Base-by-base conservation (phyloP, 2,888 invertebrate species). In the Gastrophysa polygoni region DNA sequence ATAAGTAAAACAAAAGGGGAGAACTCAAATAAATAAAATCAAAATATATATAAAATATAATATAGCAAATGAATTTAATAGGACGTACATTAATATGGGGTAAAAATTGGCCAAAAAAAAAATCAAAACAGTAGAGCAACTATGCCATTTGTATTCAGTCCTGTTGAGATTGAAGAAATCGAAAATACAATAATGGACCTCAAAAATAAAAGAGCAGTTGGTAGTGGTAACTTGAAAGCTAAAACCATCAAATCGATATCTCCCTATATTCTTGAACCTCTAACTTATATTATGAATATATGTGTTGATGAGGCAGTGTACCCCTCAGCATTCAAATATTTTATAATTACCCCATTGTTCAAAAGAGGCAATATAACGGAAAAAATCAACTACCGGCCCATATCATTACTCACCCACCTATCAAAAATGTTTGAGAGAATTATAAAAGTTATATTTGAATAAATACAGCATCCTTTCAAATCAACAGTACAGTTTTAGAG, bases 401-500 rank as follows among this genome's bases (percentile, higher is more conserved):
- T 55, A 55, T 55, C 44, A 21, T 44, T 29, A 16, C 32, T 55
- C 21, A 54, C 24, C 43, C 29, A 21, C 24, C n/a, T 51, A 10
- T 50, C 50, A 24, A 59, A 52, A 59, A 52, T 59, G 10, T 46
- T 44, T 29, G 59, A 59, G 50, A 44, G 49, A 59, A 28, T 59
- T 11, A 46, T 52, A 10, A 34, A 52, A n/a, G 17, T 28, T 11
- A 17, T 52, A 20, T 4, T 47, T 24, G 11, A 32, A 32, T 16
- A 59, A 59, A 38, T 59, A 43, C 10, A 55, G 52, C n/a, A 51
- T 52, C 20, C 24, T 49, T 11, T 49, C 49, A 49, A 49, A 49
- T 10, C 38, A 52, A 48, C n/a, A n/a, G n/a, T n/a, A n/a, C n/a
- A n/a, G n/a, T n/a, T n/a, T n/a, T n/a, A n/a, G n/a, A n/a, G n/a